A percentile compares a stretch with the other conserved stretches of the same genome.
phyloP scores from a whole-genome alignment of 1,140 invertebrate species.

The Venturia canescens region DNA sequence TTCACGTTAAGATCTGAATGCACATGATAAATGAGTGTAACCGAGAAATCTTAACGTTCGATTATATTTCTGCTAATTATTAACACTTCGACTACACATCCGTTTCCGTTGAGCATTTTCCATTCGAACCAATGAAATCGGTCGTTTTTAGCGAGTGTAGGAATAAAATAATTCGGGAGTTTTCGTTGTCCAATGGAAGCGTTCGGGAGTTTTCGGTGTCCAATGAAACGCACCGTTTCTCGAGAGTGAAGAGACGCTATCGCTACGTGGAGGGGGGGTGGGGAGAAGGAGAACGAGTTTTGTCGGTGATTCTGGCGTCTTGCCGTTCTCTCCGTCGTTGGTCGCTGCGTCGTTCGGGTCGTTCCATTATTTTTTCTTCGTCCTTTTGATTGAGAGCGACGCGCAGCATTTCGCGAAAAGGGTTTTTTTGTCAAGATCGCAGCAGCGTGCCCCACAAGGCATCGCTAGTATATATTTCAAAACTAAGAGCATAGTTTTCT shows the following conservation, averaged over 20 bases:
- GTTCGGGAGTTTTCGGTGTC: background rate
- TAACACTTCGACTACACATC: background rate
- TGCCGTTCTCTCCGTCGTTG: conserved; percentile 57
- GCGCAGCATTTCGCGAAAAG: background rate
- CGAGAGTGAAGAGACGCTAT: background rate
- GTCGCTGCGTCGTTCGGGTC: conserved; percentile 50
- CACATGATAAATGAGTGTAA: too few relatives aligned
- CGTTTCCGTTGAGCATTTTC: background rate
- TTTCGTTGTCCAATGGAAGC: conserved; percentile 15
- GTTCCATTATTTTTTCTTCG: background rate
- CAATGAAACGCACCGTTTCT: background rate
- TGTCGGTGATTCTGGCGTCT: background rate
- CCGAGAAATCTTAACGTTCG: too few relatives aligned
- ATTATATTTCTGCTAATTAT: too few relatives aligned
- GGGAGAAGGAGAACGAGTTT: conserved; percentile 10
- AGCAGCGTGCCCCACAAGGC: background rate
- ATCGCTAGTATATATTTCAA: background rate
- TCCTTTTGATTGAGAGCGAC: background rate
- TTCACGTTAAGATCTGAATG: too few relatives aligned
- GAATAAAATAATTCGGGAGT: background rate
- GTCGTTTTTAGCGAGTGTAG: background rate
- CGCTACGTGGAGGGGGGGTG: background rate
- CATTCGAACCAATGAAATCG: background rate
- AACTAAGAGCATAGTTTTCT: background rate
- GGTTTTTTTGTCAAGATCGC: background rate